Conservation (phyloP, 1,140 invertebrate genomes). For the Micrasema longulum region DNA sequence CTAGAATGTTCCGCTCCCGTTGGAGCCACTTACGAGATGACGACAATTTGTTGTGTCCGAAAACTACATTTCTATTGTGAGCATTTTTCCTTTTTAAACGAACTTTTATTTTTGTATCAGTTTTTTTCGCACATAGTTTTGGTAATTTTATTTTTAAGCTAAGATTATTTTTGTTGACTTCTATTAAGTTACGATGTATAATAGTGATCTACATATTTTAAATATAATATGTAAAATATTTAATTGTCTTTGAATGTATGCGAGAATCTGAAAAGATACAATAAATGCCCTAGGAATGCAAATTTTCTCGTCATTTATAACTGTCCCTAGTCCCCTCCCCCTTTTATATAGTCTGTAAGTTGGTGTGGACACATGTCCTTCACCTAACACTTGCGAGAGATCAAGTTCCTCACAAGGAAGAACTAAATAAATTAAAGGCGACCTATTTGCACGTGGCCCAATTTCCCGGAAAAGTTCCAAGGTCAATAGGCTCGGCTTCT, state of each 20-base stretch:
- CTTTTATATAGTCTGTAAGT: not conserved
- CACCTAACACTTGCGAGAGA: not conserved
- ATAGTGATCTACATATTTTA: conserved; percentile 7
- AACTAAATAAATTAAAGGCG: too few species aligned
- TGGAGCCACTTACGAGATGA: conserved; percentile 18
- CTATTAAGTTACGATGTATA: conserved; percentile 14
- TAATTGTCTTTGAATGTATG: conserved; percentile 22
- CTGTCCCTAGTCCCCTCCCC: not conserved
- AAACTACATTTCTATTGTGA: conserved; percentile 24
- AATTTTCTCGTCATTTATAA: not conserved
- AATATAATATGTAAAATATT: conserved; percentile 24
- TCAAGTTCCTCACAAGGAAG: not conserved
- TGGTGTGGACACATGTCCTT: too few species aligned
- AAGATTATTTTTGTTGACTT: conserved; percentile 34
- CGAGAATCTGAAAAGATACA: conserved; percentile 28
- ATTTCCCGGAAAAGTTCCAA: conserved; percentile 18
- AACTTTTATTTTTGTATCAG: conserved; percentile 40
- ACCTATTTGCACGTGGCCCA: conserved; percentile 21
- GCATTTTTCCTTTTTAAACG: conserved; percentile 16
- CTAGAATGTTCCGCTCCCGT: conserved; percentile 24
- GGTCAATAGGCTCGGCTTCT: not conserved
- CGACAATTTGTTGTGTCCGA: conserved; percentile 17
- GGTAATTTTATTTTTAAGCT: conserved; percentile 22
- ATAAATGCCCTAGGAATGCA: conserved; percentile 46
- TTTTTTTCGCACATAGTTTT: conserved; percentile 30